Evolutionary conservation across 2,888 invertebrate species (phyloP).

Genomic region (Prenolepis imparis): DNA sequence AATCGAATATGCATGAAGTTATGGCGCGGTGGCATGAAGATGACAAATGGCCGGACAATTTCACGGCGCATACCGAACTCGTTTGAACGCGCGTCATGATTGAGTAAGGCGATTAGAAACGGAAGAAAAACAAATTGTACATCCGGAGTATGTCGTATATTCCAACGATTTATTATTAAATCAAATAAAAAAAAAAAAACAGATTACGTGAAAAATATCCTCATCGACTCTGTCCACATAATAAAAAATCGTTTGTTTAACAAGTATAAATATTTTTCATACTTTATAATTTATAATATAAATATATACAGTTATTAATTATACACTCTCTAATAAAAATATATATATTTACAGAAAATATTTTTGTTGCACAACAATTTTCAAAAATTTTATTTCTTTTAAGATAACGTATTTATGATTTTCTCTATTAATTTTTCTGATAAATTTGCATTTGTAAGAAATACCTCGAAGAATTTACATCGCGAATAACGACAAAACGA

Average conservation of each 20-base stretch:
- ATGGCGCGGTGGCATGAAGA: conserved; percentile 58
- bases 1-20: conserved; percentile 72
- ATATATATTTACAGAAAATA: conserved; percentile 1
- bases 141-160: neutral
- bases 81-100: neutral
- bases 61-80: conserved; percentile 63
- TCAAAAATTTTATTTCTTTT: no score
- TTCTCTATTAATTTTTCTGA: neutral
- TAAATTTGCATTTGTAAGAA: neutral
- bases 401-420: neutral
- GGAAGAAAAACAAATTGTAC: neutral
- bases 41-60: conserved; percentile 71
- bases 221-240: neutral
- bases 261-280: neutral
- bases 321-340: neutral
- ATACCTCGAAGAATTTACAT: neutral
- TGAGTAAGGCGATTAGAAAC: conserved; percentile 19
- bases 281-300: neutral
- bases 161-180: neutral
- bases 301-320: neutral
- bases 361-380: neutral
- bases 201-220: neutral
- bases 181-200: neutral
- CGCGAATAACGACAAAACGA: neutral
- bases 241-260: neutral